These are phyloP conservation scores for Aspidoscelis tigris DNA, from an alignment of 2,113 vertebrate genomes.

Conservation along the genomic window DNA sequence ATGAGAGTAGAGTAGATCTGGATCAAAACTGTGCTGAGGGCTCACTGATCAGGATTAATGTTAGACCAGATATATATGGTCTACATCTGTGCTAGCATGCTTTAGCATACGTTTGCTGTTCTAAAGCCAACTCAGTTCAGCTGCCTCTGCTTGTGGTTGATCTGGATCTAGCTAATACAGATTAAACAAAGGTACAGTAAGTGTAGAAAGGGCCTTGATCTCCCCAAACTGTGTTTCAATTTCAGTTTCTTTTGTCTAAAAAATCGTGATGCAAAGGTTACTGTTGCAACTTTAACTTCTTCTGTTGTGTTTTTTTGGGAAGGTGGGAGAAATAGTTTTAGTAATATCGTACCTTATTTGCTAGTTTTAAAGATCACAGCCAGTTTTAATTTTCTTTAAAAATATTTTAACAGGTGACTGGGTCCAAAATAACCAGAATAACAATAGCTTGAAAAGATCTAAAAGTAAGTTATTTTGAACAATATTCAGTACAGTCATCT, in stretches of 20 bases:
- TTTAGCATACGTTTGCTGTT: no score
- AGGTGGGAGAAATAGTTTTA: accelerated
- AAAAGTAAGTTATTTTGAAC: constrained; percentile 55
- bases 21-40: no score
- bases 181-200: no score
- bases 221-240: no score
- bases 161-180: no score
- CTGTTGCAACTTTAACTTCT: constrained; percentile 1
- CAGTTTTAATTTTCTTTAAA: neutral
- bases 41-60: no score
- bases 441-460: constrained; percentile 54
- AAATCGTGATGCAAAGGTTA: neutral
- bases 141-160: no score
- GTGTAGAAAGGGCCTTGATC: no score
- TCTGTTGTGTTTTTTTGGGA: neutral
- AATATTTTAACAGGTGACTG: constrained; percentile 66
- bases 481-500: neutral
- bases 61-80: no score
- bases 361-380: neutral
- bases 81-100: no score
- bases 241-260: neutral
- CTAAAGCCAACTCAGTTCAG: no score
- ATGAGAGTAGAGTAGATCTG: no score
- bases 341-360: neutral
- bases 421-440: constrained; percentile 56